Conservation (phyloP, 2,797 vertebrate species). For the Cryptoprocta ferox region DNA sequence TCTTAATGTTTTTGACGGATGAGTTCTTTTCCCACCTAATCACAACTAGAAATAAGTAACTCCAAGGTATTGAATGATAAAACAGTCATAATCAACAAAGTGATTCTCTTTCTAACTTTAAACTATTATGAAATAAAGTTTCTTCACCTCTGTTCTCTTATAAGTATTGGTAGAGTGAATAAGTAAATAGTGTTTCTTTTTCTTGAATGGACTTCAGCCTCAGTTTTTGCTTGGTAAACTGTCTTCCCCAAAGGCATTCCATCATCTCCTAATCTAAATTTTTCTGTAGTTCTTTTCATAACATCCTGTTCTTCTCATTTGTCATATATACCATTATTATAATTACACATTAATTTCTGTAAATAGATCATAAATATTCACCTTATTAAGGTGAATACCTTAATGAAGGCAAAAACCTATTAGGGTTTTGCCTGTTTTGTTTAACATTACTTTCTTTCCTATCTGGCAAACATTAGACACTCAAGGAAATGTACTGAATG, state of each 20-base stretch:
- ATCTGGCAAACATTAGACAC: background rate
- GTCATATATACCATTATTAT: background rate
- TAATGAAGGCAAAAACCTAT: background rate
- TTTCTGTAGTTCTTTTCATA: background rate
- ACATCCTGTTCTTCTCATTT: background rate
- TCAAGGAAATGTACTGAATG: background rate
- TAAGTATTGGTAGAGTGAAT: background rate
- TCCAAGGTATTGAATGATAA: background rate
- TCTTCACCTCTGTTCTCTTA: background rate
- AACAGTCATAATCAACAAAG: background rate
- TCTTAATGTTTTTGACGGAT: background rate
- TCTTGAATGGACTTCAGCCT: background rate
- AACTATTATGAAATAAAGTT: background rate
- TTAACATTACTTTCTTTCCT: background rate
- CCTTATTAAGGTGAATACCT: background rate
- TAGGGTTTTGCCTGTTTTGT: background rate
- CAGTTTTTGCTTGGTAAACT: background rate
- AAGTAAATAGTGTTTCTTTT: background rate
- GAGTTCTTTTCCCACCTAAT: background rate
- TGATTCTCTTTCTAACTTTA: constrained; percentile 23
- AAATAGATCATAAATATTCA: background rate
- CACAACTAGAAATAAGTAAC: background rate
- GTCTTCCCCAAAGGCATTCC: background rate
- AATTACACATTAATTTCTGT: background rate
- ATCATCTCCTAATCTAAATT: background rate